Evolutionary conservation across 2,888 invertebrate species (phyloP).

Genomic region (Amphipoea oculea): DNA sequence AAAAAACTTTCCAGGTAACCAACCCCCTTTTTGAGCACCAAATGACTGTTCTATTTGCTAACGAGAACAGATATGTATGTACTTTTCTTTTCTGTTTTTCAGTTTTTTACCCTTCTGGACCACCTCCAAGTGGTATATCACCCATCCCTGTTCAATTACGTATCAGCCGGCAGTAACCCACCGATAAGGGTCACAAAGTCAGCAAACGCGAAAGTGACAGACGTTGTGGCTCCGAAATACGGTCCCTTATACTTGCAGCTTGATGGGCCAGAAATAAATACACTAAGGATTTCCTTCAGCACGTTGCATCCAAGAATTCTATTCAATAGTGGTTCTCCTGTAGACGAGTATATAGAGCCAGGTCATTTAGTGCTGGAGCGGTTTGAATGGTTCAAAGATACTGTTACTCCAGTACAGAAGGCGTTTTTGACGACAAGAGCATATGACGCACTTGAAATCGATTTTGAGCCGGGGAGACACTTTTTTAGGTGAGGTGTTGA

Average conservation of each 20-base stretch:
- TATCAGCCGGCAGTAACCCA: slow-evolving; percentile 78
- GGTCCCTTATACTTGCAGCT: slow-evolving; percentile 85
- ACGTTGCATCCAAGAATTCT: slow-evolving; percentile 81
- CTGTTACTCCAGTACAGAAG: slow-evolving; percentile 73
- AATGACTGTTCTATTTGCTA: background rate
- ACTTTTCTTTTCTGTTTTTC: slow-evolving; percentile 37
- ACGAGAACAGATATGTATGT: background rate
- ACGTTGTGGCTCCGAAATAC: slow-evolving; percentile 78
- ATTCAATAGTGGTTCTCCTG: slow-evolving; percentile 75
- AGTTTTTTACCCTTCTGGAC: slow-evolving; percentile 73
- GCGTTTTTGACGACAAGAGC: slow-evolving; percentile 78
- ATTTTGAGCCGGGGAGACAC: slow-evolving; percentile 83
- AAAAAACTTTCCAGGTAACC: background rate
- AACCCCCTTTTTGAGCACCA: background rate
- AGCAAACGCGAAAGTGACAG: slow-evolving; percentile 68
- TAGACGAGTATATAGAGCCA: slow-evolving; percentile 78
- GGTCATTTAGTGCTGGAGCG: slow-evolving; percentile 81
- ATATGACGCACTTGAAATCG: slow-evolving; percentile 78
- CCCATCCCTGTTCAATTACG: slow-evolving; percentile 80
- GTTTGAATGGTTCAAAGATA: slow-evolving; percentile 83
- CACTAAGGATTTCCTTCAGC: slow-evolving; percentile 75
- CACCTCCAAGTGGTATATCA: slow-evolving; percentile 71
- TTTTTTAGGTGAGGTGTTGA: slow-evolving; percentile 78
- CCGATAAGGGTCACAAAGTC: slow-evolving; percentile 73
- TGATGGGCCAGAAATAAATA: slow-evolving; percentile 79